Conservation (phyloP, 2,888 invertebrate species). For the Dilophus febrilis region DNA sequence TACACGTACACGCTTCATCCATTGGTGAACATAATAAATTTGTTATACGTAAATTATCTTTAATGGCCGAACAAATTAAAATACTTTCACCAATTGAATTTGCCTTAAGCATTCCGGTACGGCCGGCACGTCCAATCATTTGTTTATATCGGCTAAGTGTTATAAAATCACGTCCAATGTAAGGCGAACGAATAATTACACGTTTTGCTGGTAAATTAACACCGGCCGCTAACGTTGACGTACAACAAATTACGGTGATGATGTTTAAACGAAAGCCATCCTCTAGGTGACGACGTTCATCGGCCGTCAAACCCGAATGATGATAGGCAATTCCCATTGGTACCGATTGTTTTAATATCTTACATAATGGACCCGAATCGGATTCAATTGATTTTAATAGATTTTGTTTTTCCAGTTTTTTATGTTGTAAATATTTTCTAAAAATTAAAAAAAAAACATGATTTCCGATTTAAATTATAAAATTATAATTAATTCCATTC, state of each 20-base stretch:
- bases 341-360: constrained; percentile 46
- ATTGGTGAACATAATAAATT: constrained; percentile 42
- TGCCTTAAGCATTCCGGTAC: constrained; percentile 77
- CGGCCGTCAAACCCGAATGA: constrained; percentile 77
- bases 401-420: constrained; percentile 37
- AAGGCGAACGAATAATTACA: constrained; percentile 74
- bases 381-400: constrained; percentile 46
- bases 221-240: constrained; percentile 93
- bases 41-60: constrained; percentile 40
- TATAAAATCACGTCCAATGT: constrained; percentile 57
- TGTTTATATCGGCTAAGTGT: constrained; percentile 74
- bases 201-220: constrained; percentile 89
- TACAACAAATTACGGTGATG: constrained; percentile 82
- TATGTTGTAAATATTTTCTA: constrained; percentile 38
- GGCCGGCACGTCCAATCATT: constrained; percentile 89
- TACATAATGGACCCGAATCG: constrained; percentile 46
- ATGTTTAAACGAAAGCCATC: constrained; percentile 66
- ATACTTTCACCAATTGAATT: constrained; percentile 64
- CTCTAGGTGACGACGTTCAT: constrained; percentile 73
- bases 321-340: constrained; percentile 82
- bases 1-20: constrained; percentile 44
- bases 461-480: background rate
- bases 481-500: background rate
- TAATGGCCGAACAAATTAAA: constrained; percentile 45
- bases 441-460: constrained; percentile 8